phyloP scores from a whole-genome alignment of 2,113 vertebrate genomes.

The Grantiella picta region DNA sequence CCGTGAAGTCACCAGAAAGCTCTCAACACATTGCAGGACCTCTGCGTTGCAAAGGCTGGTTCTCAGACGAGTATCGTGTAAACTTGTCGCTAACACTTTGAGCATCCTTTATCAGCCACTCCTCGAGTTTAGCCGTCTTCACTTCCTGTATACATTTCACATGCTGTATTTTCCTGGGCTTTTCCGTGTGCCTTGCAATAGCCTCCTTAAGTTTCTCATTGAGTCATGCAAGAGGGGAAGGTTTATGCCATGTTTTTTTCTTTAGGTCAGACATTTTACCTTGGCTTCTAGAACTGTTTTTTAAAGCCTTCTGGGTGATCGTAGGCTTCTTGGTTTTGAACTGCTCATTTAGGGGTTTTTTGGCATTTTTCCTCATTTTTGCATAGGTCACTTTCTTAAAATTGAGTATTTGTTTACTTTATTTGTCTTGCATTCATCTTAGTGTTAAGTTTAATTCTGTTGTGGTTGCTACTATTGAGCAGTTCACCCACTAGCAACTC shows the following conservation, averaged over 20 bases:
- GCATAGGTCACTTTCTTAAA: background rate
- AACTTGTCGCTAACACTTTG: background rate
- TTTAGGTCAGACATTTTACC: background rate
- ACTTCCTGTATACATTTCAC: background rate
- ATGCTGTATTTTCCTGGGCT: background rate
- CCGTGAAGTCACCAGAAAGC: rapidly evolving
- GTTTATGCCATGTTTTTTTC: rapidly evolving
- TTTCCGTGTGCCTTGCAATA: background rate
- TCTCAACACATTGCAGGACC: rapidly evolving
- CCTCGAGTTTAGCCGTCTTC: rapidly evolving
- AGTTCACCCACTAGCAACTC: background rate
- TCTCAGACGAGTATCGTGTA: rapidly evolving
- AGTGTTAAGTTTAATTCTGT: background rate
- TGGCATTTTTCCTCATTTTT: background rate
- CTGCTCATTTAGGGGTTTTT: background rate
- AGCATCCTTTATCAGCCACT: background rate
- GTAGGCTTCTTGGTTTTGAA: background rate
- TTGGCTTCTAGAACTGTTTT: background rate
- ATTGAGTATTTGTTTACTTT: background rate
- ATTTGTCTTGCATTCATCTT: background rate
- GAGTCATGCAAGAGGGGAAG: background rate
- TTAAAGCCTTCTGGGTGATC: background rate
- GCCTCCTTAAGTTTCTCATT: background rate
- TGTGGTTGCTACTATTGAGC: background rate
- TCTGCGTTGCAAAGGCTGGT: background rate